Evolutionary conservation across 2,113 vertebrate species (phyloP), one percentile per base, ranked within the genome.

Genomic region (Numenius arquata): DNA sequence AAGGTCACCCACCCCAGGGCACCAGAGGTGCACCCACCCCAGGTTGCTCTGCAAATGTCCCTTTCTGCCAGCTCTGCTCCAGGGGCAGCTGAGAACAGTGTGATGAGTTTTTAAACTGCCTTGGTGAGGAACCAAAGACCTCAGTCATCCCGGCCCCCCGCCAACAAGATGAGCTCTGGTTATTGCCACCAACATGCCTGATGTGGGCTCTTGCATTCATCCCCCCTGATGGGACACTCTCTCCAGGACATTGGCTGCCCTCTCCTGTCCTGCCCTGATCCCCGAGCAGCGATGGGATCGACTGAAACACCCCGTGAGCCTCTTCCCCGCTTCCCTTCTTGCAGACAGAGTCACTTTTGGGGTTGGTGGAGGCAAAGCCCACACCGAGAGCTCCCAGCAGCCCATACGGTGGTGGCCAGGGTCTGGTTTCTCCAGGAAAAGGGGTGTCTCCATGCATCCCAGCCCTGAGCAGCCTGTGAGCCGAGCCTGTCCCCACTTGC

Each of bases 211-310:
- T 16, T 38, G 21, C 40, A 6, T 71, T 45, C 23, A 19, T 15
- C 5, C 7, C 7, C 22, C 45, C 21, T 5, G 2, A 2, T 0
- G 19, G 41, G 50, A 91, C 12, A 23, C 20, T 74, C 50, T 23
- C 15, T 47, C 34, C 36, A 27, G 71, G 56, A 45, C 26, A 9
- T 0, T 2, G 25, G 15, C 41, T 71, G 29, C 26, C 79, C 53
- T 15, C 0, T 0, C 38, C 34, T n/a, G 0, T 52, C 48, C 71
- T 56, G 16, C 30, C 62, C 85, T 12, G 21, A 4, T 15, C 19
- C 25, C 59, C 0, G 0, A n/a, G 65, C 36, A 58, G 6, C 0
- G 0, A 8, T 0, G 3, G 70, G 70, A 78, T 38, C 0, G 7
- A 5, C 41, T 8, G 8, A 22, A 41, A n/a, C n/a, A 53, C 45